Conservation (phyloP, 2,888 invertebrate species). For the Eumerus sabulonum region DNA sequence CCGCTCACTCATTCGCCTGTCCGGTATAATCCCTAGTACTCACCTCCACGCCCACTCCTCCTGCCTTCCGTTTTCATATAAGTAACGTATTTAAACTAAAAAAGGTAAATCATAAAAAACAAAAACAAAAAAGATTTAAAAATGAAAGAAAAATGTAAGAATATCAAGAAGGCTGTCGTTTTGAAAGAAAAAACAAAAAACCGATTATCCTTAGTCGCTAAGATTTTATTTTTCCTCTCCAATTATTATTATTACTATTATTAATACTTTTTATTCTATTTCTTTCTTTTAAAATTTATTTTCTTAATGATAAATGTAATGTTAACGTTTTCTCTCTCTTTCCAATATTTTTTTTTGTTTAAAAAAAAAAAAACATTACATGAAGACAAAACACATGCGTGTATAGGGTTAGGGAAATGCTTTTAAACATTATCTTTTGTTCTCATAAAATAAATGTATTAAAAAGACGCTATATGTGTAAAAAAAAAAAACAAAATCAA, state of each 20-base stretch:
- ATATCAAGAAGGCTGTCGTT: constrained; percentile 68
- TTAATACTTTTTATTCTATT: not conserved
- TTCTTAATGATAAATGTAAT: constrained; percentile 21
- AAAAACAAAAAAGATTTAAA: constrained; percentile 35
- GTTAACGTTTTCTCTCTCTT: constrained; percentile 43
- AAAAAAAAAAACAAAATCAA: not conserved
- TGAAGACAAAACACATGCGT: constrained; percentile 36
- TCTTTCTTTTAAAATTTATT: constrained; percentile 8
- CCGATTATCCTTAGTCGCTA: constrained; percentile 52
- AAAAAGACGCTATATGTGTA: constrained; percentile 8
- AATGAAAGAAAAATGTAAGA: constrained; percentile 41
- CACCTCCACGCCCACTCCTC: constrained; percentile 4
- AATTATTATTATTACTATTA: constrained; percentile 7
- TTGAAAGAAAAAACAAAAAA: constrained; percentile 60
- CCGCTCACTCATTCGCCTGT: too few species aligned
- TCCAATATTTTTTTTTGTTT: constrained; percentile 36
- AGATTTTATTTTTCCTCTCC: constrained; percentile 35
- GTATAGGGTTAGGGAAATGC: constrained; percentile 29
- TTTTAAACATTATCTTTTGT: constrained; percentile 9
- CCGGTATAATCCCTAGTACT: too few species aligned
- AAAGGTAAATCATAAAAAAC: too few species aligned
- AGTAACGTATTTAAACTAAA: constrained; percentile 56
- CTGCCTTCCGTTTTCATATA: constrained; percentile 23
- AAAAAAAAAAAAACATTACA: constrained; percentile 10
- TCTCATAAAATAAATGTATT: not conserved